Conservation (phyloP, 1,140 invertebrate species). For the Potamilus streckersoni region DNA sequence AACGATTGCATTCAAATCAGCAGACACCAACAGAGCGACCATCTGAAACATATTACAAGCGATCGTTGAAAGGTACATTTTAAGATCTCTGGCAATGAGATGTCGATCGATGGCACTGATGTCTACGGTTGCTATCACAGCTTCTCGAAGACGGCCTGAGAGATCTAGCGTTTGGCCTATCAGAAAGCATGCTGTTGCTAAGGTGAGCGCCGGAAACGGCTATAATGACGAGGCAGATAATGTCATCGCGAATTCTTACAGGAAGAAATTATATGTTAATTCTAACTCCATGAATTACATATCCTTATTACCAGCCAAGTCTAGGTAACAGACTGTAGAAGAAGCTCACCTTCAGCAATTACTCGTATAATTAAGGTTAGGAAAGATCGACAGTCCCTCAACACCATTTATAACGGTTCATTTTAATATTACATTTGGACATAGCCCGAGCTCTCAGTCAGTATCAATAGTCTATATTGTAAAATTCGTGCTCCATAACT, state of each 20-base stretch:
- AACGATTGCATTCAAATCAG: no score
- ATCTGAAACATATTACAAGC: no score
- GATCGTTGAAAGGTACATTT: no score
- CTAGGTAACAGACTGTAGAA: background rate
- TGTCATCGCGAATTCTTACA: background rate
- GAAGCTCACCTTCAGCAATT: slow-evolving; percentile 12
- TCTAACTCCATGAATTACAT: background rate
- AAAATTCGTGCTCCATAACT: slow-evolving; percentile 3
- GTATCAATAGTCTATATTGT: background rate
- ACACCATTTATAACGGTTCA: slow-evolving; percentile 7
- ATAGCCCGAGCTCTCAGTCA: slow-evolving; percentile 3
- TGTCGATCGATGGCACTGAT: no score
- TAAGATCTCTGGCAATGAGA: no score
- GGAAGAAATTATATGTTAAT: background rate
- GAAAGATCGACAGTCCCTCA: background rate
- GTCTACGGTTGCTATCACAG: no score
- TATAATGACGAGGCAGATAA: background rate
- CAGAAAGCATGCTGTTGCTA: background rate
- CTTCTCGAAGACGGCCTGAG: no score
- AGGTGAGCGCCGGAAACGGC: background rate
- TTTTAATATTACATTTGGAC: slow-evolving; percentile 11
- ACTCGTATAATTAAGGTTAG: slow-evolving; percentile 1
- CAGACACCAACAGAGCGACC: no score
- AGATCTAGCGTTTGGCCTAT: background rate
- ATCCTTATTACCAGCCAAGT: slow-evolving; percentile 4